Conservation (phyloP, 2,888 invertebrate genomes). For the Notodonta dromedarius region DNA sequence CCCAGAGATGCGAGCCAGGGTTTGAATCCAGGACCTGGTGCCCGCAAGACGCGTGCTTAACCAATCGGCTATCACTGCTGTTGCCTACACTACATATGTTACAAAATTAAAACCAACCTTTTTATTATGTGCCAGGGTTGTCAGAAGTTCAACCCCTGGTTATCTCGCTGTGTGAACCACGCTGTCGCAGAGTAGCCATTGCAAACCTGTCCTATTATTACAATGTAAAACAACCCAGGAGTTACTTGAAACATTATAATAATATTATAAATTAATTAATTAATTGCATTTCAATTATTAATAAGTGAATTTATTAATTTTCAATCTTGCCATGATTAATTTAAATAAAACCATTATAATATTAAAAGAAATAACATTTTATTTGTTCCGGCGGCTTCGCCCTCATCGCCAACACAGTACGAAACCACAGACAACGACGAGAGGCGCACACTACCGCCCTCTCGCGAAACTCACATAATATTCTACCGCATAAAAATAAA, state of each 20-base stretch:
- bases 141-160: neutral
- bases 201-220: neutral
- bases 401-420: conserved; percentile 42
- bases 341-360: conserved; percentile 35
- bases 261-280: no score
- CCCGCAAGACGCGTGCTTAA: no score
- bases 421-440: conserved; percentile 28
- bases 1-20: no score
- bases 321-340: no score
- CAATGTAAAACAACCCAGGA: neutral
- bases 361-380: conserved; percentile 75
- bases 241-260: no score
- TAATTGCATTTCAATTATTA: no score
- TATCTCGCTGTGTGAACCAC: neutral
- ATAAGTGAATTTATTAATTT: no score
- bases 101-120: no score
- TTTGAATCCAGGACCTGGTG: no score
- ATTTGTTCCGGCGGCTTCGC: conserved; percentile 63
- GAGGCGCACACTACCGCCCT: conserved; percentile 10
- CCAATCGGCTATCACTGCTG: no score
- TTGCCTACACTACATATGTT: no score
- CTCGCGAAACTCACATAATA: conserved; percentile 9
- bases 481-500: conserved; percentile 41
- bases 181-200: neutral
- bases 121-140: neutral